Evolutionary conservation across 2,888 invertebrate species (phyloP).

Genomic region (Agonopterix subpropinquella): DNA sequence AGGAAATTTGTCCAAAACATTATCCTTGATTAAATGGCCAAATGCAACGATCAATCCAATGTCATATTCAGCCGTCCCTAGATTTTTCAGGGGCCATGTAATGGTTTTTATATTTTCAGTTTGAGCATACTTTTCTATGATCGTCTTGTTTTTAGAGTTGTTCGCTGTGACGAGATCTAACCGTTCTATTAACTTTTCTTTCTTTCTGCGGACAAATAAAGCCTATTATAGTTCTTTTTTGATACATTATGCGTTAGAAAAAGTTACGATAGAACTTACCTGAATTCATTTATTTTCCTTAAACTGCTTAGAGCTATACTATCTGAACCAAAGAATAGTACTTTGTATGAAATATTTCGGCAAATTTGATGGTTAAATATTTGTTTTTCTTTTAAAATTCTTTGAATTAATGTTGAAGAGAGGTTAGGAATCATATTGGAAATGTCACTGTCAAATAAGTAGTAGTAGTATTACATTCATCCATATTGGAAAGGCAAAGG

Average conservation of each 20-base stretch:
- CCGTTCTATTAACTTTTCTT: slow-evolving; percentile 59
- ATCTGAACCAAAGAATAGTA: slow-evolving; percentile 91
- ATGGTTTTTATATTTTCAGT: slow-evolving; percentile 75
- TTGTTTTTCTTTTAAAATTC: slow-evolving; percentile 30
- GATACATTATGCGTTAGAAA: background rate
- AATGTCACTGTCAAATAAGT: background rate
- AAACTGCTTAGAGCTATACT: slow-evolving; percentile 86
- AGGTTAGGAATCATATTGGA: slow-evolving; percentile 39
- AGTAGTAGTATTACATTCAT: too few species aligned
- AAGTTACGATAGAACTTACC: slow-evolving; percentile 60
- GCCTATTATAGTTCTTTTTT: background rate
- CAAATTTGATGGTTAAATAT: slow-evolving; percentile 24
- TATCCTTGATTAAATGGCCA: slow-evolving; percentile 90
- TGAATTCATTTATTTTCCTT: slow-evolving; percentile 78
- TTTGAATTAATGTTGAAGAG: slow-evolving; percentile 21
- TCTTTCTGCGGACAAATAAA: slow-evolving; percentile 53
- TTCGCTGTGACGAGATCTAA: slow-evolving; percentile 84
- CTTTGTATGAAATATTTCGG: slow-evolving; percentile 36
- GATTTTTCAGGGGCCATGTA: slow-evolving; percentile 78
- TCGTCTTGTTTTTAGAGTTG: slow-evolving; percentile 74
- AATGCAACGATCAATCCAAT: slow-evolving; percentile 95
- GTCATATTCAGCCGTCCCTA: slow-evolving; percentile 77
- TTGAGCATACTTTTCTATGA: slow-evolving; percentile 81
- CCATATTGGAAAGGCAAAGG: too few species aligned
- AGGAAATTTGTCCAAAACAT: slow-evolving; percentile 85